These are phyloP conservation scores for Microctenopoma stevenorrisi DNA, from an alignment of 2,797 vertebrate genomes.

Conservation along the genomic window DNA sequence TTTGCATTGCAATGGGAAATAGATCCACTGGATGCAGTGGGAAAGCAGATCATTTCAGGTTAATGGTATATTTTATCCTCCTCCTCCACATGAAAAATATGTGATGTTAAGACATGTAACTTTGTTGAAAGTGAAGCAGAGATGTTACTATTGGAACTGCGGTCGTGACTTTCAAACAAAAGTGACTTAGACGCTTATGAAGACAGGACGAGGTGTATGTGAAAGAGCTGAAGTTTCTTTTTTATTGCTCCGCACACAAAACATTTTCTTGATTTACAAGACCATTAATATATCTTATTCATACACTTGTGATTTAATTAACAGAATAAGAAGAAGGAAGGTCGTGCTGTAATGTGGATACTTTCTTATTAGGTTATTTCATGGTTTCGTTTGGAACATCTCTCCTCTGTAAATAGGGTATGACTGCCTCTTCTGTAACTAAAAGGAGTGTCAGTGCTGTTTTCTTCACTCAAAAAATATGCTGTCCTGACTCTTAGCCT, in stretches of 20 bases:
- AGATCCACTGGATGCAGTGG: not conserved
- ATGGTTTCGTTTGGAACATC: conserved; percentile 7
- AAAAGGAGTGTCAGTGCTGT: conserved; percentile 18
- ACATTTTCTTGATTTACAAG: no score
- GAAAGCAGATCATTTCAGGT: not conserved
- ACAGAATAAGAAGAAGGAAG: not conserved
- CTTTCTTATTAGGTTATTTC: conserved; percentile 7
- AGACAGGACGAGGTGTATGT: no score
- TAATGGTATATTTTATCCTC: no score
- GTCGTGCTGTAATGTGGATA: not conserved
- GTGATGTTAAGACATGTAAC: no score
- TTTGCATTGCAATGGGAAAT: not conserved
- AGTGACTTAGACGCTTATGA: no score
- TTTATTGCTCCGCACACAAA: no score
- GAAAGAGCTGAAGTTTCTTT: no score
- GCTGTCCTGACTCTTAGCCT: conserved; percentile 37
- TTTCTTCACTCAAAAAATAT: conserved; percentile 26
- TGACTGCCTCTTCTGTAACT: conserved; percentile 7
- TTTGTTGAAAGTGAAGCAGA: not conserved
- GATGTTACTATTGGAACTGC: not conserved
- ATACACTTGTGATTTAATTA: not conserved
- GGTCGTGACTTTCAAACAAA: not conserved
- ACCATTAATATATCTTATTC: no score
- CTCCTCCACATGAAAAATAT: no score
- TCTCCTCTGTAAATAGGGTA: conserved; percentile 19